Percentiles rank a stretch among this genome's conserved stretches.
Evolutionary conservation across 1,140 invertebrate genomes (phyloP).

Genomic region (Drosophila melanica): DNA sequence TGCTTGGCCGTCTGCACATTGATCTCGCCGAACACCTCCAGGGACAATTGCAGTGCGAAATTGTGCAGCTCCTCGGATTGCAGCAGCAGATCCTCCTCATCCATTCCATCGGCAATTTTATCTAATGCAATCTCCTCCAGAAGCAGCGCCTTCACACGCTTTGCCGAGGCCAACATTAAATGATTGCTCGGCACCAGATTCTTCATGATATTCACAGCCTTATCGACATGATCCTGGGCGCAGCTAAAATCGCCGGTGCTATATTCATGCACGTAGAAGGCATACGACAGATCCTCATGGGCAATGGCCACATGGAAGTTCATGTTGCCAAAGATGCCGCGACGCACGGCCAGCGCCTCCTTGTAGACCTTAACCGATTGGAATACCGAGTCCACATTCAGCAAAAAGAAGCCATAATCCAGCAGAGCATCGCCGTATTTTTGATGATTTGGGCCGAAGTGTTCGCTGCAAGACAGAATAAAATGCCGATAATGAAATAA

Average conservation of each 20-base stretch:
- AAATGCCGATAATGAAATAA: neutral
- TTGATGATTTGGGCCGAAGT: conserved; percentile 89
- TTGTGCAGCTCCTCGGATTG: conserved; percentile 93
- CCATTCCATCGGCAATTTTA: conserved; percentile 84
- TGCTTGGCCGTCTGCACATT: conserved; percentile 98
- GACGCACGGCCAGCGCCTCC: conserved; percentile 90
- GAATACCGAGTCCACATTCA: conserved; percentile 93
- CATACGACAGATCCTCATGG: conserved; percentile 96
- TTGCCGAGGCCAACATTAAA: conserved; percentile 93
- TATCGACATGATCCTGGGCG: conserved; percentile 91
- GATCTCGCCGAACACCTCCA: conserved; percentile 93
- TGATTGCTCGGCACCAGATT: conserved; percentile 91
- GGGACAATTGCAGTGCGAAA: conserved; percentile 90
- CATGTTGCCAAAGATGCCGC: conserved; percentile 91
- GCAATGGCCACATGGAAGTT: conserved; percentile 94
- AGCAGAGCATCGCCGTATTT: conserved; percentile 92
- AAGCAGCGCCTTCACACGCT: conserved; percentile 95
- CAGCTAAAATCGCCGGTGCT: conserved; percentile 92
- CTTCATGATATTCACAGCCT: conserved; percentile 92
- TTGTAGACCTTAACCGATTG: conserved; percentile 93
- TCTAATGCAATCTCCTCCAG: conserved; percentile 96
- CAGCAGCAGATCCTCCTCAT: conserved; percentile 85
- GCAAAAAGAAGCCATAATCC: conserved; percentile 95
- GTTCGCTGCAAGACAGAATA: conserved; percentile 45
- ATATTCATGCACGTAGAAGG: conserved; percentile 95